Evolutionary conservation across 2,113 vertebrate species (phyloP), one percentile per base, ranked within the genome.

Genomic region (Pteronura brasiliensis): DNA sequence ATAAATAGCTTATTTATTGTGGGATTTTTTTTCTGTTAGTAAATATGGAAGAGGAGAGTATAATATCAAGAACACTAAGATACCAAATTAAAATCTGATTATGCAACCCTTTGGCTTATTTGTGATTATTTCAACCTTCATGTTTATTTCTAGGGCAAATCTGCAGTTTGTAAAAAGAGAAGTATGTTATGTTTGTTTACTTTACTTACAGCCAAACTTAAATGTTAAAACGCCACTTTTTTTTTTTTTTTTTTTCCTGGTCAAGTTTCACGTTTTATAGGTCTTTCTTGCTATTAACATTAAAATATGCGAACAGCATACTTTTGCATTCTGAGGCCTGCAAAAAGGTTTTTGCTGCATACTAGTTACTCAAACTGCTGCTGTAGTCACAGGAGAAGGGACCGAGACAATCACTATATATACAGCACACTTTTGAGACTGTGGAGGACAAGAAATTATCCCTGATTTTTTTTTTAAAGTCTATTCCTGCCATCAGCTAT

Each of bases 201-300:
- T 25, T 98, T 98, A 93, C 96, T 97, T 98, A 88, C 47, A 88
- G 76, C 61, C 76, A 98, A 98, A 98, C 97, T 93, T 55, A 95
- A 96, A 52, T 96, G 65, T 89, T 98, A 95, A 98, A 98, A 95
- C 87, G 86, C 49, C 93, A 42, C 25, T 67, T 97, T 94, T 92
- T 92, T n/a, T 49, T 44, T 47, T 86, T 74, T 44, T 74, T 9
- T 47, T 86, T 74, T 44, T 74, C 4, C 39, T 11, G 25, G 11
- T 91, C n/a, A 87, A 86, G 52, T 90, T 42, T 96, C 7, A n/a
- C 98, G 52, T 96, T 98, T 98, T 92, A 76, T 80, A 36, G 29
- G 49, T 34, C 39, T 97, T 97, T 97, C 76, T 95, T 97, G 31
- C 31, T 61, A 86, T 98, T 98, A 97, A 82, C 97, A 97, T 97